Evolutionary conservation across 2,888 invertebrate genomes (phyloP).

Genomic region (Biston betularia): DNA sequence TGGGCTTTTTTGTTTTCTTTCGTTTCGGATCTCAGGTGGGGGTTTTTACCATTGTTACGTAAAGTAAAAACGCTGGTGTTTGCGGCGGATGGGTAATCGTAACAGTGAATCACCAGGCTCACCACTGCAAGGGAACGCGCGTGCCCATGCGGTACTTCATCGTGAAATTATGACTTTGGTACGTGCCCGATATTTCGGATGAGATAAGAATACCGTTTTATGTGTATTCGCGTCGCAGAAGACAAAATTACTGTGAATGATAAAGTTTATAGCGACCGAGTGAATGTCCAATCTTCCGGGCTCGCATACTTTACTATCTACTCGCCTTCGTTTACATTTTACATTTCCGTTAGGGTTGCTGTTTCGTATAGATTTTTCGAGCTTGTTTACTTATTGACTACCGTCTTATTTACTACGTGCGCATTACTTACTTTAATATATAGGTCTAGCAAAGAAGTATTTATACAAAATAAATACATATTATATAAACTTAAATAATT

Average conservation of each 20-base stretch:
- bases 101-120: conserved; percentile 74
- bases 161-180: conserved; percentile 78
- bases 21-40: conserved; percentile 63
- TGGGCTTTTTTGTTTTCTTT: conserved; percentile 65
- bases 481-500: background rate
- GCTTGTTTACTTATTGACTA: conserved; percentile 25
- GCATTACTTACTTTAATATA: background rate
- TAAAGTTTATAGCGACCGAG: conserved; percentile 47
- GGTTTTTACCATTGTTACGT: conserved; percentile 51
- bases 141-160: conserved; percentile 78
- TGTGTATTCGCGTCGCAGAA: conserved; percentile 71
- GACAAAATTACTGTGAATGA: conserved; percentile 66
- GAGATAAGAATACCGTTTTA: conserved; percentile 79
- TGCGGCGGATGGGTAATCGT: conserved; percentile 62
- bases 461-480: background rate
- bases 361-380: conserved; percentile 19
- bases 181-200: conserved; percentile 80
- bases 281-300: conserved; percentile 50
- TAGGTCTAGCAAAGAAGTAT: background rate
- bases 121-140: conserved; percentile 68
- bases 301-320: conserved; percentile 37
- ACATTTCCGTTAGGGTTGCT: conserved; percentile 32
- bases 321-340: conserved; percentile 37
- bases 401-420: conserved; percentile 1
- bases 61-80: conserved; percentile 54